Evolutionary conservation across 2,113 vertebrate species (phyloP), one percentile per base, ranked within the genome.

Genomic region (Hiodon tergisus): DNA sequence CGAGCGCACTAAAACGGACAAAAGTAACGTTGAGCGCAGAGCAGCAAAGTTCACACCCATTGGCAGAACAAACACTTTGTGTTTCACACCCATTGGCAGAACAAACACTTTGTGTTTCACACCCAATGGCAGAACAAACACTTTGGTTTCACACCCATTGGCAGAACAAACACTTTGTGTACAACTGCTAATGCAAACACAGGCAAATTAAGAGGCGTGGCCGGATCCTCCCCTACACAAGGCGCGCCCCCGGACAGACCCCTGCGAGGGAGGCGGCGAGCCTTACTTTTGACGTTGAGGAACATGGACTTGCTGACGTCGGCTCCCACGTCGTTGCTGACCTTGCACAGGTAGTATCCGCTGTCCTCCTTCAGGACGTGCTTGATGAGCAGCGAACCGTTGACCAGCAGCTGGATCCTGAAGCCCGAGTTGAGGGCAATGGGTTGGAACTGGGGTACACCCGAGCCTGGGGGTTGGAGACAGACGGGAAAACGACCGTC

Each of bases 281-380:
- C 85, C 97, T 98, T 98, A 99, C 97, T 99, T 95, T 99, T 99
- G 85, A 99, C 96, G 78, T 95, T 98, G 93, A 99, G 96, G 93
- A 97, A 98, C 97, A 99, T 98, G 94, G 96, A 98, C 93, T 99
- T 99, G 97, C 97, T 99, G 95, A 99, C 96, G 87, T 99, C 97
- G 63, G 97, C 96, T 88, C 96, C 97, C 90, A 99, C 97, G 86
- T 98, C 95, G 88, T 99, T 99, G 95, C 97, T 98, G 96, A 98
- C 97, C 89, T 99, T 98, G 91, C 97, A 99, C 87, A 99, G 94
- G 90, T 99, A 99, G 90, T 98, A 98, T 83, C 97, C 97, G 67
- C 92, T 96, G 90, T 99, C 97, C 77, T 99, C 97, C 78, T 99
- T 95, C 87, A 98, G 91, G 16, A 99, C 95, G 0, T 99, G 97